Evolutionary conservation across 2,797 vertebrate species (phyloP), one percentile per base, ranked within the genome.

Genomic region (Odontamblyopus rebecca): DNA sequence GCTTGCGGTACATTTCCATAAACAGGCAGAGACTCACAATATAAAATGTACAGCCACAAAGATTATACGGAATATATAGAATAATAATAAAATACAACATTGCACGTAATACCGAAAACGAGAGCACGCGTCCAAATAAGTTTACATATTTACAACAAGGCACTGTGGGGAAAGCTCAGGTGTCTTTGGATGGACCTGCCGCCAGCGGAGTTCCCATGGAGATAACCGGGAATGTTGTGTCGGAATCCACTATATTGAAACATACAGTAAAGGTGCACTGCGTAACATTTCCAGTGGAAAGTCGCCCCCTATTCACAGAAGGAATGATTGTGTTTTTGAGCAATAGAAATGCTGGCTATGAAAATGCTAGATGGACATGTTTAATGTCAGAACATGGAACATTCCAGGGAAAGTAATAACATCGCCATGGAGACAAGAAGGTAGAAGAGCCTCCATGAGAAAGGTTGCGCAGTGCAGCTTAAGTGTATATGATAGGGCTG

Each of bases 141-240:
- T 87, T 76, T 91, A 92, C 90, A 86, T 85, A 90, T 89, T 78
- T 90, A 93, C 90, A 89, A 0, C 38, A 89, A 88, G 79, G 89
- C 92, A 89, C 89, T 67, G 88, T 69, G 70, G 81, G 80, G 69
- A 76, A 86, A 81, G 78, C 89, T 87, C 82, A 71, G 80, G 79
- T 69, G 74, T 86, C 92, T 92, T 83, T 88, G 71, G 77, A 79
- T 88, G 91, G 94, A 96, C 89, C 91, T 88, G 94, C 97, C 93
- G 97, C 97, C 97, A 74, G 97, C 97, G 96, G 96, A 95, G 15
- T 89, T 95, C 95, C 93, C 93, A 80, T 85, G 79, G 89, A 93
- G 89, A 90, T 75, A 77, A 69, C 69, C 35, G 27, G 79, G 84
- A 86, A 86, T 80, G 86, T 82, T 60, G 38, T 71, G 32, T 15